Evolutionary conservation across 2,113 vertebrate genomes (phyloP), one percentile per base, ranked within the genome.

Genomic region (Silurus glanis): DNA sequence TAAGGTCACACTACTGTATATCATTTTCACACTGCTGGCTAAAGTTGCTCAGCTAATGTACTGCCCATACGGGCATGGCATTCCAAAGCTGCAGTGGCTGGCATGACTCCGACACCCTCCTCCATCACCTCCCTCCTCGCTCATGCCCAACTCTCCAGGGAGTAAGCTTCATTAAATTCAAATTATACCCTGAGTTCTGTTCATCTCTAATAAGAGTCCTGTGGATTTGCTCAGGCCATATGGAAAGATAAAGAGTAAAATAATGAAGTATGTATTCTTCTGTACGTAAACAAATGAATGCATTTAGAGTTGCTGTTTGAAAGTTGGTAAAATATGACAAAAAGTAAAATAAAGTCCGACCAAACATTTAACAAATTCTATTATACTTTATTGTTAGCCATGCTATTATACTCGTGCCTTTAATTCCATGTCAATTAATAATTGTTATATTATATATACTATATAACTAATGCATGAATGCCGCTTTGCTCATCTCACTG

Each of bases 21-120:
- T 89, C 69, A 83, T 86, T 89, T 89, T 83, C 84, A 87, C 3
- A n/a, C 64, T 45, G 12, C 21, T 61, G 76, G 87, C 81, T 91
- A 75, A 69, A 78, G 83, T 88, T 90, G 87, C 87, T 58, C 59
- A 5, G 47, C 67, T 89, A 88, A 85, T 79, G 75, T 76, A 80
- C 84, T 25, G 37, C 83, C 62, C 76, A 10, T 71, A 86, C 53
- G 8, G 23, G 62, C 86, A 84, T 89, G 69, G 55, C 37, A 87
- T 90, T 89, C 85, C 79, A 58, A 75, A 81, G 53, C 49, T 56
- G 58, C 17, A 80, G n/a, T 86, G 88, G 59, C 62, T 62, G 82
- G 58, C 67, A 75, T 87, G 49, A 45, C 87, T 84, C 53, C 5
- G 51, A 78, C 71, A 69, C 66, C 14, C 66, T 17, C 71, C 45